Conservation (phyloP, 2,113 vertebrate genomes). For the Paradoxurus hermaphroditus region DNA sequence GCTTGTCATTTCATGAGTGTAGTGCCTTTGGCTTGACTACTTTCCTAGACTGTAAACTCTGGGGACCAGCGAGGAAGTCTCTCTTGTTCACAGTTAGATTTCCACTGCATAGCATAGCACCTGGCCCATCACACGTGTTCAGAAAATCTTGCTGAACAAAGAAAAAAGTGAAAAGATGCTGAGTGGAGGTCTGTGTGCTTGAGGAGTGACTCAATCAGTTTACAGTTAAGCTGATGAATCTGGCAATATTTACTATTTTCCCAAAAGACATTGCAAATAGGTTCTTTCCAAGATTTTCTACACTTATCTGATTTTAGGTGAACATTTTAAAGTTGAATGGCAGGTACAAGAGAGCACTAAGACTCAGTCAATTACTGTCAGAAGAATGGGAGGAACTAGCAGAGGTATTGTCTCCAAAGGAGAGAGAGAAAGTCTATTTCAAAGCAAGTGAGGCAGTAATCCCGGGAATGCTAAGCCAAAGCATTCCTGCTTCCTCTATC, state of each 20-base stretch:
- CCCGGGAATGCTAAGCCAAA: background rate
- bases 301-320: background rate
- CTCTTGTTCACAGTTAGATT: background rate
- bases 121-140: background rate
- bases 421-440: background rate
- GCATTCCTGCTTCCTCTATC: background rate
- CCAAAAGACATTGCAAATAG: background rate
- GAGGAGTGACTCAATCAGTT: background rate
- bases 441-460: background rate
- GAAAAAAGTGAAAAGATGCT: background rate
- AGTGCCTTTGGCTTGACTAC: background rate
- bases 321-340: background rate
- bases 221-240: background rate
- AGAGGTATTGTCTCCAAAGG: background rate
- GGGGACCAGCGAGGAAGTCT: background rate
- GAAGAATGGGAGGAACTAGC: background rate
- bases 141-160: background rate
- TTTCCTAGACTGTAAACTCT: background rate
- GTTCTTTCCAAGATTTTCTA: background rate
- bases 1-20: background rate
- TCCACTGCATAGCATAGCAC: background rate
- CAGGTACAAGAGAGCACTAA: background rate
- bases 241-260: background rate
- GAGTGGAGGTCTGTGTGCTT: background rate
- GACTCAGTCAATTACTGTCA: background rate